Conservation (phyloP, 2,797 vertebrate genomes). For the Dendrocincla fuliginosa region DNA sequence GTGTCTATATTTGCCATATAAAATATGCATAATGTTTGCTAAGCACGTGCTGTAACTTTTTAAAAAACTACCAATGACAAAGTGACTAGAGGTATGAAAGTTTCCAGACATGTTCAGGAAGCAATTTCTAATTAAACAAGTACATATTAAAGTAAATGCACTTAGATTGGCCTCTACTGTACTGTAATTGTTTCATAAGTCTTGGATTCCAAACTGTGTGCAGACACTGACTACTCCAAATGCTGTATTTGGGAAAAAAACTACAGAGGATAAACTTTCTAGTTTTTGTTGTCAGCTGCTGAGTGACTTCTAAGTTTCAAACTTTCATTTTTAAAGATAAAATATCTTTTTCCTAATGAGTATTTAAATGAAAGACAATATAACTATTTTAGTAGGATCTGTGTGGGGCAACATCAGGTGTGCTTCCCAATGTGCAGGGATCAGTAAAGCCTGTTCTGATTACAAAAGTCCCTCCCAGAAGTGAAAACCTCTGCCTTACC, state of each 20-base stretch:
- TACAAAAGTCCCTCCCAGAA: background rate
- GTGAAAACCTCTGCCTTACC: background rate
- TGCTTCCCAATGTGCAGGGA: background rate
- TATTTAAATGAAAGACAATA: background rate
- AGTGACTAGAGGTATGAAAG: background rate
- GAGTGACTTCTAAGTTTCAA: background rate
- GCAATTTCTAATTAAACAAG: constrained; percentile 58
- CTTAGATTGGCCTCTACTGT: background rate
- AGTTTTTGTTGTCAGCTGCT: background rate
- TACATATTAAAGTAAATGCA: constrained; percentile 18
- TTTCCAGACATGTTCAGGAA: constrained; percentile 10
- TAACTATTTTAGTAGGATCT: background rate
- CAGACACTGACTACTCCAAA: background rate
- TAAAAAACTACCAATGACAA: constrained; percentile 51
- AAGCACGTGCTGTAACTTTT: constrained; percentile 10
- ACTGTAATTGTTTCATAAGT: constrained; percentile 1
- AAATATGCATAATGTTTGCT: constrained; percentile 62
- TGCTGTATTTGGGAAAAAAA: background rate
- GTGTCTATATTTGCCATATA: constrained; percentile 31
- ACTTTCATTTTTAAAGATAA: background rate
- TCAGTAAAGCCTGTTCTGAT: background rate
- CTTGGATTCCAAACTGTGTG: background rate
- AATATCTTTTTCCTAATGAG: background rate
- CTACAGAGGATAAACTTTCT: background rate
- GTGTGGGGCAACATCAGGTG: fast-evolving